Base-by-base conservation (phyloP, 2,797 vertebrate species). In the Sparus aurata region DNA sequence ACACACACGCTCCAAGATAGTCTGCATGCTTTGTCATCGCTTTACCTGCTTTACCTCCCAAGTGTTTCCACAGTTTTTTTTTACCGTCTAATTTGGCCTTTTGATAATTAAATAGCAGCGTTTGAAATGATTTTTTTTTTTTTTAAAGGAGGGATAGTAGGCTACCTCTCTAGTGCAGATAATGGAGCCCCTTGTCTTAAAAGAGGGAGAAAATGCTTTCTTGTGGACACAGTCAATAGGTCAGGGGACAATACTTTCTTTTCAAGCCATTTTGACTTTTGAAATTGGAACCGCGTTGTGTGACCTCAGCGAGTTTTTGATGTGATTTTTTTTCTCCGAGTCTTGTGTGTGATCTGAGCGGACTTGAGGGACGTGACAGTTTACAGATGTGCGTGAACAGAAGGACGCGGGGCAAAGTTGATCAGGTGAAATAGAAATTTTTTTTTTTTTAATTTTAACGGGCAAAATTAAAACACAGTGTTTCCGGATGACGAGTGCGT, bases 211-310 rank as follows among this genome's bases (percentile, higher is more conserved):
- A 83, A 69, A 34, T 49, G 55, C 66, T 75, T 79, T 72, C 63
- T 82, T 77, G 45, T 72, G 82, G 81, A 87, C 67, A 50, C 60
- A 69, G 75, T 80, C 85, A 81, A 70, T 73, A 82, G 86, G 79
- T 85, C 82, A 80, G 58, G 15, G 75, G 71, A 92, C 89, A 90
- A 87, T 77, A 84, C 76, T 87, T 87, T 90, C 84, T 88, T 91
- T 91, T 90, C 77, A 88, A 86, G 85, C 5, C 22, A 47, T 87
- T 91, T 85, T 90, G 90, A 88, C 86, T 93, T 90, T 81, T 75
- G 82, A 83, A 89, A 84, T 75, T 70, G 64, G 60, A 87, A 43
- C 81, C 77, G 81, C 77, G 74, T 41, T 83, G 57, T 80, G 76
- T 76, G 78, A 83, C 69, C 69, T 86, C 69, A 15, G 59, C 12